Evolutionary conservation across 1,140 invertebrate species (phyloP), one percentile per base, ranked within the genome.

Genomic region (Holcopasites calliopsidis): DNA sequence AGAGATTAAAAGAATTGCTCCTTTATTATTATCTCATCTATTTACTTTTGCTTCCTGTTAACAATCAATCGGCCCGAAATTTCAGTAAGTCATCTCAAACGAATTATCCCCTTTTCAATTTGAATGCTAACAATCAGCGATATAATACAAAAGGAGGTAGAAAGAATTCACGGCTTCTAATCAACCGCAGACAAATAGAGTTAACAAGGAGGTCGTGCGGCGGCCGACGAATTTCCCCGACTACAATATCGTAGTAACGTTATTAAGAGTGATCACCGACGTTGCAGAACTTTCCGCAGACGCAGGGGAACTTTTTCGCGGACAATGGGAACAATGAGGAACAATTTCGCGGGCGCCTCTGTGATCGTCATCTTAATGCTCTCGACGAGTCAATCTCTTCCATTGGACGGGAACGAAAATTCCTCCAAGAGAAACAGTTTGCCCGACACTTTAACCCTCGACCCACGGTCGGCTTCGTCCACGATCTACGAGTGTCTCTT

Each of bases 201-300:
- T 28, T 54, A 54, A 54, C 33, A 68, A 55, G 50, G 8, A 7
- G 16, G 8, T n/a, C 10, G n/a, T 31, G n/a, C 18, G 23, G 1
- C 7, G 23, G 11, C 23, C 18, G 23, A 62, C 1, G 23, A 55
- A 68, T 40, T 42, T 52, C 23, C 8, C 7, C 28, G 13, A 21
- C 28, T 5, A 33, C 50, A 21, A 68, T 68, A 55, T 40, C 49
- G 50, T 68, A n/a, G n/a, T n/a, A 54, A 68, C 38, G 38, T 57
- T 57, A 70, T 70, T 71, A 65, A 54, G 49, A 73, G 40, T 31
- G 49, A 65, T 65, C 35, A 52, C 38, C 16, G 6, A 35, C 60
- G 28, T 73, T 65, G 60, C 70, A 73, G 70, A 73, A 64, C 60
- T 73, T 73, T 44, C 16, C 60, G 60, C 60, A 54, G 60, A 73